Percentiles rank a stretch among this genome's conserved stretches.
phyloP scores from a whole-genome alignment of 92 coral and sea anemone genomes.

The Palythoa caribaeorum region DNA sequence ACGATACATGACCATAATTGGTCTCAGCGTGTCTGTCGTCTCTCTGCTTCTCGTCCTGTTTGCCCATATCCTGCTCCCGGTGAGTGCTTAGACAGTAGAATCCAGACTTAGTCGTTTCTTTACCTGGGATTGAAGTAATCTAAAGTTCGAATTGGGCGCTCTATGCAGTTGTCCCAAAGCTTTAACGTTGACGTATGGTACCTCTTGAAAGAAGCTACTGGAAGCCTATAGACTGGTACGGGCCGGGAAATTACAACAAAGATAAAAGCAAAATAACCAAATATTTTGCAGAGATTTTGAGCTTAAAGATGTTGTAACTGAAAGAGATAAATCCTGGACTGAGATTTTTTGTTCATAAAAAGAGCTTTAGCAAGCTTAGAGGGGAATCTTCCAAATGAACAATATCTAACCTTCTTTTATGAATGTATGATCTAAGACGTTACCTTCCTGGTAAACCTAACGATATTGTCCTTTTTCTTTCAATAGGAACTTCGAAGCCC shows the following conservation, averaged over 20 bases:
- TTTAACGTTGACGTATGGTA: neutral
- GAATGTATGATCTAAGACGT: no score
- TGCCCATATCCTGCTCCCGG: slow-evolving; percentile 71
- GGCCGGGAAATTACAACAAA: neutral
- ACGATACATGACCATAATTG: slow-evolving; percentile 75
- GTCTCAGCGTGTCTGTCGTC: slow-evolving; percentile 75
- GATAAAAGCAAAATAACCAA: neutral
- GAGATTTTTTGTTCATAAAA: no score
- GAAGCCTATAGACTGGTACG: neutral
- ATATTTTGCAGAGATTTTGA: neutral
- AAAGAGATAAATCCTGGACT: no score
- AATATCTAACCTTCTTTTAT: neutral
- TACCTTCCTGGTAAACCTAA: no score
- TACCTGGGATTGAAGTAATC: neutral
- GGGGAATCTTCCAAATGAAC: no score
- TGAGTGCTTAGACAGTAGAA: neutral
- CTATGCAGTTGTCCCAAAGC: neutral
- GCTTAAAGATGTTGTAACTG: no score
- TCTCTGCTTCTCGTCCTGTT: slow-evolving; percentile 69
- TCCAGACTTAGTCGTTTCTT: no score
- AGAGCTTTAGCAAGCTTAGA: no score
- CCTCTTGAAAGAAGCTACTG: neutral
- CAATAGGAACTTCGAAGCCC: slow-evolving; percentile 78
- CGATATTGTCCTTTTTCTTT: neutral
- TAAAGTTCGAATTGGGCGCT: neutral